phyloP scores from a whole-genome alignment of 1,140 invertebrate genomes.

The Parapsyche elsis region DNA sequence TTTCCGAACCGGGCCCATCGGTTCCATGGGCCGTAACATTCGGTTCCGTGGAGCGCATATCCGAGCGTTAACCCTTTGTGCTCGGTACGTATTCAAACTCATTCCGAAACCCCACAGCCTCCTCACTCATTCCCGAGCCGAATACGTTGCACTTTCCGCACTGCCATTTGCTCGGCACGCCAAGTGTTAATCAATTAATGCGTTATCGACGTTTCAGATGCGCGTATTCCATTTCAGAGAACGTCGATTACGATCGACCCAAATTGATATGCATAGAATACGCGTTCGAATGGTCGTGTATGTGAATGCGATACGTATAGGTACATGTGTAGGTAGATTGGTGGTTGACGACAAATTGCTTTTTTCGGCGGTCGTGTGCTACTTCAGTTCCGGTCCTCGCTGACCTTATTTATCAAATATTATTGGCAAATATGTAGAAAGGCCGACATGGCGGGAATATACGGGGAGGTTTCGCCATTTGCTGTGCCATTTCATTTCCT shows the following conservation, averaged over 20 bases:
- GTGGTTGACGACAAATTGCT: no score
- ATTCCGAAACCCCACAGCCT: background rate
- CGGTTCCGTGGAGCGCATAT: background rate
- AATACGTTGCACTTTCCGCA: background rate
- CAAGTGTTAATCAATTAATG: constrained; percentile 4
- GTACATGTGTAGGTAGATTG: no score
- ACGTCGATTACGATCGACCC: no score
- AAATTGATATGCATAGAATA: no score
- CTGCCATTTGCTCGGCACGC: background rate
- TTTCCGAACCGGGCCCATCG: background rate
- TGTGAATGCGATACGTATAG: no score
- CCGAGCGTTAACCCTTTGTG: background rate
- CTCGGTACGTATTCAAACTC: background rate
- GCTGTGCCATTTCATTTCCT: constrained; percentile 50
- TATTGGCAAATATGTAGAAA: constrained; percentile 43
- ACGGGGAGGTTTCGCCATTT: constrained; percentile 27
- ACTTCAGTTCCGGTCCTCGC: background rate
- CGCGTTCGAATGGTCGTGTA: no score
- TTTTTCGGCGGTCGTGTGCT: background rate
- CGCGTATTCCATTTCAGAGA: no score
- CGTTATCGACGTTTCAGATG: background rate
- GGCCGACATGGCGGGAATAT: background rate
- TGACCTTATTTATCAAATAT: constrained; percentile 49
- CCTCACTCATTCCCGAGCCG: background rate
- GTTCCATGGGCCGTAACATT: background rate